Evolutionary conservation across 2,113 vertebrate species (phyloP), one percentile per base, ranked within the genome.

Genomic region (Andinoacara biseriatus): DNA sequence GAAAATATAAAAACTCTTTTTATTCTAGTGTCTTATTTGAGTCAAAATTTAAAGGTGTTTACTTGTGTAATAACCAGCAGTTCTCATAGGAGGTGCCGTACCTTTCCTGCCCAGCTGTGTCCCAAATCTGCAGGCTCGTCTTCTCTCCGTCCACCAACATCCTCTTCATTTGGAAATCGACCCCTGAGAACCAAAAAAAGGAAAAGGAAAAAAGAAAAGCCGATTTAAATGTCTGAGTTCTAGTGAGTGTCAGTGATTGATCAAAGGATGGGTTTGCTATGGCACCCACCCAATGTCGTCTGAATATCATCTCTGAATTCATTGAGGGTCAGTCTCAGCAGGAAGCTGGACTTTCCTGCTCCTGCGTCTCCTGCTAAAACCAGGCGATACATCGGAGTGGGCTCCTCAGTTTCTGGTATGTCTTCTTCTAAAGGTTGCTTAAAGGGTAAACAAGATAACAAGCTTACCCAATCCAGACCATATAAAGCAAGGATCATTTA

Each of bases 111-210:
- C 96, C 92, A 0, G 95, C 95, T 9, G 94, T 96, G 91, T 96
- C 96, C 95, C 95, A 96, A 29, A 95, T 96, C 90, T 96, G 95
- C 54, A 96, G 82, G 0, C 74, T 94, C 0, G 94, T 95, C 85
- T 92, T 93, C 61, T 96, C 93, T 24, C 95, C 90, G 14, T 97
- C 95, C 57, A 96, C 96, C 3, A 95, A 76, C 94, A 96, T 93
- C 90, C 93, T 95, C 90, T 97, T 96, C 20, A 95, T 93, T 72
- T 96, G 95, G 89, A 96, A 96, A 81, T 96, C 96, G n/a, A 96
- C 95, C 20, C 94, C 94, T 97, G 78, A 49, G 76, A 80, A 79
- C 5, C 74, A 17, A 46, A 3, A 54, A 20, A 3, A 54, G 49
- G 18, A 49, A 22, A 46, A 67, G 49, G 59, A 58, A 2, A 54